phyloP scores from a whole-genome alignment of 2,888 invertebrate genomes.

The Drosophila phalerata region DNA sequence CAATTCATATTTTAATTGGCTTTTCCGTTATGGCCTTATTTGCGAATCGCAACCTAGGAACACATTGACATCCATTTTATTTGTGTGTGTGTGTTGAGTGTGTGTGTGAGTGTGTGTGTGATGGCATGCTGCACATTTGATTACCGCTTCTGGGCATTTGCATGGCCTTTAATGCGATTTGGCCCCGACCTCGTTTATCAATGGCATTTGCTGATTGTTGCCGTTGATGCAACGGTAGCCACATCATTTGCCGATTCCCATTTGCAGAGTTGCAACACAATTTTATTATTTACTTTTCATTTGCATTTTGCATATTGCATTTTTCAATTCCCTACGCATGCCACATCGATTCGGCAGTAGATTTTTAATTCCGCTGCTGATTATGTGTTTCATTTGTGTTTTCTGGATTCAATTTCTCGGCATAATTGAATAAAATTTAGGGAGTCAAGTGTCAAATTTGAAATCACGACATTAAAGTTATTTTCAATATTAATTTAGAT shows the following conservation, averaged over 20 bases:
- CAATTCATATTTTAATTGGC: slow-evolving; percentile 14
- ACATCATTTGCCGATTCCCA: slow-evolving; percentile 66
- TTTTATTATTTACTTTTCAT: slow-evolving; percentile 66
- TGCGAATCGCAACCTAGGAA: slow-evolving; percentile 22
- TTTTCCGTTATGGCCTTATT: slow-evolving; percentile 10
- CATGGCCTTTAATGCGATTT: slow-evolving; percentile 64
- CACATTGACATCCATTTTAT: neutral
- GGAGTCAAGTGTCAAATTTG: neutral
- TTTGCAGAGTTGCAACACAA: slow-evolving; percentile 46
- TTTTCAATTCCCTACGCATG: slow-evolving; percentile 50
- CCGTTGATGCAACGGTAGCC: slow-evolving; percentile 48
- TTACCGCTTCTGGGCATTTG: slow-evolving; percentile 51
- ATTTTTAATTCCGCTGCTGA: slow-evolving; percentile 53
- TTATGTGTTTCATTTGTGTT: slow-evolving; percentile 38
- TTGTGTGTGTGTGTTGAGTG: neutral
- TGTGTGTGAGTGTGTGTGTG: neutral
- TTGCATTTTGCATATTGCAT: slow-evolving; percentile 49
- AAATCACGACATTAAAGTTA: neutral
- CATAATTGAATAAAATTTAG: slow-evolving; percentile 37
- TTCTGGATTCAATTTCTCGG: neutral
- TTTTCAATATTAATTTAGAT: neutral
- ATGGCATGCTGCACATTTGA: slow-evolving; percentile 42
- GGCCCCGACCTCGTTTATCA: slow-evolving; percentile 45
- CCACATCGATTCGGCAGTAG: slow-evolving; percentile 23
- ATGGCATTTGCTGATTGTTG: slow-evolving; percentile 69